These are phyloP conservation scores for Heterocephalus glaber DNA, from an alignment of 2,113 vertebrate genomes.

Conservation along the genomic window DNA sequence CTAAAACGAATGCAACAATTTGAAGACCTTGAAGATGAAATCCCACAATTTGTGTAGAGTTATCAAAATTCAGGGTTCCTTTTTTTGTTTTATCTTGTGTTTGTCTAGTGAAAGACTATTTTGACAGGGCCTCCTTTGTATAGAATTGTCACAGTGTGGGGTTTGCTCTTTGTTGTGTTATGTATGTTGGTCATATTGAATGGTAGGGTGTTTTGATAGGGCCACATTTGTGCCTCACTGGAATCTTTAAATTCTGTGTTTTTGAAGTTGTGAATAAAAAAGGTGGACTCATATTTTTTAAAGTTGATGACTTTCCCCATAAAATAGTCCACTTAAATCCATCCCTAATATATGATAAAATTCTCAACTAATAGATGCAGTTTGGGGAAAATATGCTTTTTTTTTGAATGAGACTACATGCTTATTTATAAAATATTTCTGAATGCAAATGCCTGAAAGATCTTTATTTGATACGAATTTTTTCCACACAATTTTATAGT, in stretches of 20 bases:
- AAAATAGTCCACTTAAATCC: slow-evolving; percentile 79
- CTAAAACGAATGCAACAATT: slow-evolving; percentile 94
- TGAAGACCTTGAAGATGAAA: slow-evolving; percentile 95
- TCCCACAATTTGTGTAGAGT: slow-evolving; percentile 96
- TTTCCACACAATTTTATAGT: slow-evolving; percentile 76
- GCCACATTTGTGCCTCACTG: slow-evolving; percentile 80
- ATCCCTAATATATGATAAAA: slow-evolving; percentile 77
- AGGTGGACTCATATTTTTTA: slow-evolving; percentile 74
- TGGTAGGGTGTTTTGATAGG: slow-evolving; percentile 42
- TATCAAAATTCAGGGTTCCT: slow-evolving; percentile 61
- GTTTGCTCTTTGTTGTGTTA: neutral
- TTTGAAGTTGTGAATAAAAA: slow-evolving; percentile 80
- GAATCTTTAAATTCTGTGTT: slow-evolving; percentile 82
- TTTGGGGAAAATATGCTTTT: slow-evolving; percentile 76
- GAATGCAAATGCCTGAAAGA: slow-evolving; percentile 71
- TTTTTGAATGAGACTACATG: slow-evolving; percentile 78
- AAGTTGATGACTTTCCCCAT: slow-evolving; percentile 77
- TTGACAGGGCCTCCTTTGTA: slow-evolving; percentile 85
- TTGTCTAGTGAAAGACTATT: slow-evolving; percentile 50
- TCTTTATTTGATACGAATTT: slow-evolving; percentile 75
- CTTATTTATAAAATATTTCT: slow-evolving; percentile 81
- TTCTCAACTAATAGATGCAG: slow-evolving; percentile 64
- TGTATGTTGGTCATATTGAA: neutral
- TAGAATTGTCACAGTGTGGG: slow-evolving; percentile 78
- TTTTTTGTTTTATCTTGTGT: slow-evolving; percentile 60